A percentile compares a stretch with the other conserved stretches of the same genome.
phyloP scores from a whole-genome alignment of 2,113 vertebrate genomes.

The Cinclus cinclus region DNA sequence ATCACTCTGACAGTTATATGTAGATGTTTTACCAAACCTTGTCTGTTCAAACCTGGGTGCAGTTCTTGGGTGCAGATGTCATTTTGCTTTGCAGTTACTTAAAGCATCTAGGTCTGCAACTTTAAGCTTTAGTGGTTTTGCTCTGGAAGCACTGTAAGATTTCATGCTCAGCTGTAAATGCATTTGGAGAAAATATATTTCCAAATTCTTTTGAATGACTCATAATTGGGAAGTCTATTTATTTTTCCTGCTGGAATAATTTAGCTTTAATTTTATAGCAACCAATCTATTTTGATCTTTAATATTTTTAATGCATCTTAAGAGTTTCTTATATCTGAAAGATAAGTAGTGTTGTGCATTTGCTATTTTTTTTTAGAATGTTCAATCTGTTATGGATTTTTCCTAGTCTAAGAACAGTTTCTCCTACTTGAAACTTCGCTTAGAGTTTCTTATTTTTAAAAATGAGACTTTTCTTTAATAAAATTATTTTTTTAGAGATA shows the following conservation, averaged over 20 bases:
- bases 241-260: neutral
- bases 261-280: neutral
- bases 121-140: neutral
- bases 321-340: neutral
- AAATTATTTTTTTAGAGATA: neutral
- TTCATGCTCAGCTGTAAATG: neutral
- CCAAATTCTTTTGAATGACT: neutral
- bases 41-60: neutral
- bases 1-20: neutral
- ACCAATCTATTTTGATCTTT: neutral
- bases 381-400: slow-evolving; percentile 7
- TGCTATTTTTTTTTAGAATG: neutral
- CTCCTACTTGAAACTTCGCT: neutral
- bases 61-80: neutral
- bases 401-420: slow-evolving; percentile 7
- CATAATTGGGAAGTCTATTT: neutral
- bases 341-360: neutral
- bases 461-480: neutral
- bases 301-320: neutral
- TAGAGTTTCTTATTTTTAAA: neutral
- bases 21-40: neutral
- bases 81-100: neutral
- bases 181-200: neutral
- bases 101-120: neutral
- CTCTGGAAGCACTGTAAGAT: fast-evolving